Percentiles rank a stretch among this genome's conserved stretches.
Conservation (phyloP, 2,797 vertebrate species). For the Neoniphon sammara region DNA sequence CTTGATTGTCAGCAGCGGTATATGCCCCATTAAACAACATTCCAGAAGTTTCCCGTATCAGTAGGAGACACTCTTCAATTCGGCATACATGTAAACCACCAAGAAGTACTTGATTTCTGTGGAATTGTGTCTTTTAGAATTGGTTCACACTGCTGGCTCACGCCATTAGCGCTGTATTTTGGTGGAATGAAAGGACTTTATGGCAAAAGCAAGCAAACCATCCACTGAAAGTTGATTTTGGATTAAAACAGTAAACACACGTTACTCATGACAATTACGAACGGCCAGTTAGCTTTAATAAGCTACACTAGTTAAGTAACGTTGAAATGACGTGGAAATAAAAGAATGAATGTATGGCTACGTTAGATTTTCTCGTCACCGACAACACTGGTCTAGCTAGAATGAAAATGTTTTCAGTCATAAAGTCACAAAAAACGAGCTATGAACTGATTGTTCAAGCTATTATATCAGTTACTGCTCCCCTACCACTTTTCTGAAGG, state of each 20-base stretch:
- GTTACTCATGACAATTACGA: too few species aligned
- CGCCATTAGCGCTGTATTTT: too few species aligned
- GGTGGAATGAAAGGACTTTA: too few species aligned
- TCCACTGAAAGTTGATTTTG: too few species aligned
- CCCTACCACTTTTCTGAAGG: constrained; percentile 38
- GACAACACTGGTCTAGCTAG: not conserved
- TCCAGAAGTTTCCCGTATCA: rapidly evolving
- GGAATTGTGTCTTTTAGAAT: too few species aligned
- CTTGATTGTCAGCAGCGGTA: not conserved
- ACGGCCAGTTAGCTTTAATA: too few species aligned
- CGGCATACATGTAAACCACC: not conserved
- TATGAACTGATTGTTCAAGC: rapidly evolving
- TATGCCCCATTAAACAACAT: rapidly evolving
- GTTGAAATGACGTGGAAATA: not conserved
- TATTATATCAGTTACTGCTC: not conserved
- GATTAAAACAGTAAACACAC: too few species aligned
- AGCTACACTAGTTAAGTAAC: too few species aligned
- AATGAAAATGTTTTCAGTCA: not conserved
- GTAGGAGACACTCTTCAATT: not conserved
- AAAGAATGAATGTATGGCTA: not conserved
- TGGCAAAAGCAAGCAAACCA: too few species aligned
- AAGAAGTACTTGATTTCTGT: not conserved
- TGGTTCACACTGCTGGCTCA: too few species aligned
- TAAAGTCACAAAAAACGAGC: not conserved
- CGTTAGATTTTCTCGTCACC: not conserved